A percentile compares a stretch with the other conserved stretches of the same genome.
Conservation (phyloP, 2,797 vertebrate genomes). For the Nasua narica region DNA sequence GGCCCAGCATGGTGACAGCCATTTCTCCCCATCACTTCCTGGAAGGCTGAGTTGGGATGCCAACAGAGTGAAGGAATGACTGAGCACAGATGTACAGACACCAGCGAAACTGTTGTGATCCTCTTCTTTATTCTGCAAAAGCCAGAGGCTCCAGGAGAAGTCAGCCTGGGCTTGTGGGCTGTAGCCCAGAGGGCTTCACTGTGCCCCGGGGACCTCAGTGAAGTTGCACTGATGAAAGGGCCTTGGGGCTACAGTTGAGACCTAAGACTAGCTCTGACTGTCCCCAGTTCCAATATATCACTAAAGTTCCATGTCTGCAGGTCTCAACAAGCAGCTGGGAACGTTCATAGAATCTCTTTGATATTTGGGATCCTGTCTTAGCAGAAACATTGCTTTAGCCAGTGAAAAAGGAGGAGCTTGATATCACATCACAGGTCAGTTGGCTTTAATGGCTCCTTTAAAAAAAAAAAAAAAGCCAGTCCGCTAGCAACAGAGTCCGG, state of each 20-base stretch:
- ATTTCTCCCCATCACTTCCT: background rate
- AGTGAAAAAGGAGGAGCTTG: background rate
- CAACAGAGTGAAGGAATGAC: background rate
- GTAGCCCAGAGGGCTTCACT: background rate
- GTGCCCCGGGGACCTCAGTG: background rate
- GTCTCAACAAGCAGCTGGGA: background rate
- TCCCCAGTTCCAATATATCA: background rate
- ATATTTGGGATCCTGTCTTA: background rate
- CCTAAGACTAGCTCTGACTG: background rate
- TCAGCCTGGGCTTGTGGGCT: background rate
- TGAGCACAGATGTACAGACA: background rate
- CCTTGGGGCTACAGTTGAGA: background rate
- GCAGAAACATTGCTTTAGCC: constrained; percentile 45
- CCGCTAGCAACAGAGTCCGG: background rate
- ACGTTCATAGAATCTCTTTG: background rate
- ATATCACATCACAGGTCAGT: background rate
- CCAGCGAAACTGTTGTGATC: constrained; percentile 11
- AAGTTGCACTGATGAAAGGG: background rate
- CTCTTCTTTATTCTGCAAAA: constrained; percentile 64
- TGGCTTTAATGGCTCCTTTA: background rate
- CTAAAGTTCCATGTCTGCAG: background rate
- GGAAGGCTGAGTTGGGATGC: background rate
- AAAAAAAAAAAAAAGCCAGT: background rate
- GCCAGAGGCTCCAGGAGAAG: background rate
- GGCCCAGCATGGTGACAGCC: background rate